phyloP scores from a whole-genome alignment of 2,797 vertebrate genomes.

The Micropoecilia bifurca region DNA sequence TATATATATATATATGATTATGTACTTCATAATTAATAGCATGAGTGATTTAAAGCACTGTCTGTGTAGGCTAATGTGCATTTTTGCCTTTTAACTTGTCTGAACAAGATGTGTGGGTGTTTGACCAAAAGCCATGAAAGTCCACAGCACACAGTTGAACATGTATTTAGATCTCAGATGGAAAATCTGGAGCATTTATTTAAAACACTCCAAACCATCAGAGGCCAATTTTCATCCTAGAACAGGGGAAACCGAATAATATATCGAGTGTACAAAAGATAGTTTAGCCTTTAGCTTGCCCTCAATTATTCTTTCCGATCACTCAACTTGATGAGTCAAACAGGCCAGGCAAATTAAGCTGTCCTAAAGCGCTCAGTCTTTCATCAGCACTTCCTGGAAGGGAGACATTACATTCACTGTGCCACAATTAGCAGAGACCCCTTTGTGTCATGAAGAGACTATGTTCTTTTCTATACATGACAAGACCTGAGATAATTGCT shows the following conservation, averaged over 20 bases:
- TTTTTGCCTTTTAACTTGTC: background rate
- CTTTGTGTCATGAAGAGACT: constrained; percentile 28
- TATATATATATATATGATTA: no score
- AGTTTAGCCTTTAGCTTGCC: constrained; percentile 71
- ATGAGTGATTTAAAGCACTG: background rate
- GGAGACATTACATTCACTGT: constrained; percentile 24
- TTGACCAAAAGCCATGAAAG: constrained; percentile 11
- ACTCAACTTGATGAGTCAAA: constrained; percentile 65
- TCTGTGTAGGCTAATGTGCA: constrained; percentile 1
- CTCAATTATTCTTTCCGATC: constrained; percentile 69
- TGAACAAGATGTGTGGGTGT: constrained; percentile 10
- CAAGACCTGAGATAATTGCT: constrained; percentile 27
- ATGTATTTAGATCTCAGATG: constrained; percentile 8
- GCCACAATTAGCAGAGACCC: constrained; percentile 46
- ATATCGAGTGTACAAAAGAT: constrained; percentile 53
- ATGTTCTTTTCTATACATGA: constrained; percentile 31
- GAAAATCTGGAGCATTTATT: constrained; percentile 40
- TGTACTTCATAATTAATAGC: background rate
- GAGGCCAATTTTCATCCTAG: constrained; percentile 53
- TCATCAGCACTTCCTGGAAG: constrained; percentile 52
- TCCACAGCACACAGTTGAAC: background rate
- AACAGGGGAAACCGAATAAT: constrained; percentile 54
- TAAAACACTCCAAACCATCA: constrained; percentile 27
- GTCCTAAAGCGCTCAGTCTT: constrained; percentile 55
- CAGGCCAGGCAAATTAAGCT: constrained; percentile 64